These are phyloP conservation scores for Struthidea cinerea DNA, from an alignment of 2,113 vertebrate genomes.

Conservation along the genomic window DNA sequence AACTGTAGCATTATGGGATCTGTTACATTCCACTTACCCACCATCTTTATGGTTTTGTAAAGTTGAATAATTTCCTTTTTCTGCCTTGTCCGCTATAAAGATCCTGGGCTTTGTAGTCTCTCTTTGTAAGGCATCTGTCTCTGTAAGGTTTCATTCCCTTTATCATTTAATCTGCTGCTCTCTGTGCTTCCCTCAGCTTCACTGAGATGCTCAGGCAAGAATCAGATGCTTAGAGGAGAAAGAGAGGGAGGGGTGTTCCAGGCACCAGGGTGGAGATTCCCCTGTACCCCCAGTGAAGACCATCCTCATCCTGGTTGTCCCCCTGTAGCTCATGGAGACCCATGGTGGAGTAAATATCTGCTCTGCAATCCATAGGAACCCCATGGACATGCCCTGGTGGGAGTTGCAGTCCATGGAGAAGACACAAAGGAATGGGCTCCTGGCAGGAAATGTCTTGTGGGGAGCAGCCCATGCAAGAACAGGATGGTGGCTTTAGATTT, in stretches of 20 bases:
- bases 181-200: neutral
- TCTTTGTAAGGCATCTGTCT: neutral
- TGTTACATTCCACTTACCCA: neutral
- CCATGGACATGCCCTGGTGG: neutral
- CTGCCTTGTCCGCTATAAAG: neutral
- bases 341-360: neutral
- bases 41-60: neutral
- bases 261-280: neutral
- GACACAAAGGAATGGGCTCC: neutral
- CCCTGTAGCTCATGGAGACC: neutral
- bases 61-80: neutral
- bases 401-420: neutral
- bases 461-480: neutral
- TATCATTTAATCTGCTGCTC: neutral
- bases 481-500: neutral
- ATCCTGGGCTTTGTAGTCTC: neutral
- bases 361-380: neutral
- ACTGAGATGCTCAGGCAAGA: neutral
- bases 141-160: neutral
- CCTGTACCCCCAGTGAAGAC: neutral
- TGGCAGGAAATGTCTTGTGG: neutral
- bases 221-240: neutral
- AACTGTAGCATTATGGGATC: neutral
- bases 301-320: fast-evolving
- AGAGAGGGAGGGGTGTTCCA: neutral